These are phyloP conservation scores for Sorex maritimensis DNA, from an alignment of 2,797 vertebrate genomes.

Conservation along the genomic window DNA sequence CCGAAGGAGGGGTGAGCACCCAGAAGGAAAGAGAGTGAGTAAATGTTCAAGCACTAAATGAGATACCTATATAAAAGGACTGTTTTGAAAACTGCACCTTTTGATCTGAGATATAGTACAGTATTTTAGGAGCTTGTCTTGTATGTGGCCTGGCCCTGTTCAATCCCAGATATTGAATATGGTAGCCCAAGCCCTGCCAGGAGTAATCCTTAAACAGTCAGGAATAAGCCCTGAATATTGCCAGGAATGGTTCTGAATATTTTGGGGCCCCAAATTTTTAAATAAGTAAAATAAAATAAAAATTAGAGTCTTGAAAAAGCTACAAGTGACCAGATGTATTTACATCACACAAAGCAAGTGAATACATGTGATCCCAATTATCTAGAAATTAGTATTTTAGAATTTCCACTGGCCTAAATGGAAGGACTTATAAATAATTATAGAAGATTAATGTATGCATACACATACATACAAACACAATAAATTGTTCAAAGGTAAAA, in stretches of 20 bases:
- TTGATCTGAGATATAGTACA: too few species aligned
- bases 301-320: too few species aligned
- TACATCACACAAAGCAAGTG: too few species aligned
- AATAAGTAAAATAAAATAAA: too few species aligned
- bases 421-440: conserved; percentile 11
- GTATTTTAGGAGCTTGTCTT: too few species aligned
- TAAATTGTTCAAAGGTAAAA: neutral
- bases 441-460: conserved; percentile 42
- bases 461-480: neutral
- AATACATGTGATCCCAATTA: neutral
- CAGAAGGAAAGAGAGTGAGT: neutral
- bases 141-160: too few species aligned
- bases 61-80: neutral
- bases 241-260: too few species aligned
- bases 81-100: neutral
- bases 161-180: too few species aligned
- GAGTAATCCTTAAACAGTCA: too few species aligned
- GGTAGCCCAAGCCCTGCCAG: too few species aligned
- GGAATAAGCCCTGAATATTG: too few species aligned
- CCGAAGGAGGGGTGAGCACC: neutral
- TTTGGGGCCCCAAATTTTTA: too few species aligned
- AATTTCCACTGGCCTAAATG: neutral
- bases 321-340: neutral
- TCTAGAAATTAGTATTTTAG: conserved; percentile 40
- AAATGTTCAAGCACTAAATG: neutral